Evolutionary conservation across 2,113 vertebrate species (phyloP).

Genomic region (Brevimyrus niger): DNA sequence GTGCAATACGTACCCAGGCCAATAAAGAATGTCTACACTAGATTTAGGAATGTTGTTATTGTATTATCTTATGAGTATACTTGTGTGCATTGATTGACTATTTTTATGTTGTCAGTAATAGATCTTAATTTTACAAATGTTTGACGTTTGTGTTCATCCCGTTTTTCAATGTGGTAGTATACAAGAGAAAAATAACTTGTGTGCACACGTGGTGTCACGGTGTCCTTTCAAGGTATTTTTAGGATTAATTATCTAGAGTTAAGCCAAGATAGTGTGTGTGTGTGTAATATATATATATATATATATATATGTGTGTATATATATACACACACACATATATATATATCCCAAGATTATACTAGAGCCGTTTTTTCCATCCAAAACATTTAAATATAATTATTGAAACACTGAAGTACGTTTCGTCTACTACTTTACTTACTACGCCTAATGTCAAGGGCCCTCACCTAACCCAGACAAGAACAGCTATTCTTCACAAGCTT

Average conservation of each 20-base stretch:
- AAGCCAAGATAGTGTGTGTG: no score
- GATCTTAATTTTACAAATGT: neutral
- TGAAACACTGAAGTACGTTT: no score
- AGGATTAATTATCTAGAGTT: no score
- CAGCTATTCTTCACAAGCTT: neutral
- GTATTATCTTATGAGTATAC: neutral
- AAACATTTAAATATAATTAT: no score
- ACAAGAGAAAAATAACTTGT: neutral
- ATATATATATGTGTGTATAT: no score
- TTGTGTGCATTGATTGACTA: neutral
- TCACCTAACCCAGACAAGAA: neutral
- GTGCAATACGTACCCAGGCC: neutral
- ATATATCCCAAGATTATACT: no score
- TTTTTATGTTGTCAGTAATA: neutral
- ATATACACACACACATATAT: no score
- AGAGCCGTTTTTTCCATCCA: no score
- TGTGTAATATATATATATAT: no score
- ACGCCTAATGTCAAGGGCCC: neutral
- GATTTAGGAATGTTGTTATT: neutral
- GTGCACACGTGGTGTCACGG: neutral
- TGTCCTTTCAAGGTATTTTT: neutral
- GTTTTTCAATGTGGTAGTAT: neutral
- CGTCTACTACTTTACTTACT: no score
- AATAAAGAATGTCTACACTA: neutral
- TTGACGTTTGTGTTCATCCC: neutral